Percentiles rank a stretch among this genome's conserved stretches.
Conservation (phyloP, 2,888 invertebrate species). For the Cephus pygmeus region DNA sequence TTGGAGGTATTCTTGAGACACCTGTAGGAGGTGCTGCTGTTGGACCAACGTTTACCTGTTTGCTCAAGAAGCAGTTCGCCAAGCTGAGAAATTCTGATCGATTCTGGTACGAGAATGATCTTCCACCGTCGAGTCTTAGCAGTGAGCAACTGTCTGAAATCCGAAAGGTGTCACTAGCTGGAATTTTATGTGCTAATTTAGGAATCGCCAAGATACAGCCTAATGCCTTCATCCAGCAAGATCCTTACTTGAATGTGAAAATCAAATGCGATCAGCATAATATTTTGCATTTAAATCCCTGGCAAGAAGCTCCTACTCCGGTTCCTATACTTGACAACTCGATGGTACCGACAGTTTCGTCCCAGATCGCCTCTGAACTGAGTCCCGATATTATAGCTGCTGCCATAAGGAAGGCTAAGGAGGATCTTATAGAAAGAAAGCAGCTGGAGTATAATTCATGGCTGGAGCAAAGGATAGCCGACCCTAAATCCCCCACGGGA, state of each 20-base stretch:
- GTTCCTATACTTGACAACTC: constrained; percentile 56
- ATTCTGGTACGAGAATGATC: constrained; percentile 96
- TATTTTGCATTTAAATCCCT: constrained; percentile 75
- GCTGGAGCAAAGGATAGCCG: constrained; percentile 72
- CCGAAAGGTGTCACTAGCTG: constrained; percentile 81
- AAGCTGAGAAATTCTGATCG: constrained; percentile 87
- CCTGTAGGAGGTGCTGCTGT: constrained; percentile 84
- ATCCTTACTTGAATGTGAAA: constrained; percentile 81
- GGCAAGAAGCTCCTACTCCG: constrained; percentile 71
- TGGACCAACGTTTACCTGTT: constrained; percentile 90
- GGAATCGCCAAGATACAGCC: constrained; percentile 81
- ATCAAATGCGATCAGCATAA: constrained; percentile 81
- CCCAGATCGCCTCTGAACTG: constrained; percentile 70
- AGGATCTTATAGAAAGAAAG: constrained; percentile 79
- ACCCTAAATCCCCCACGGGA: constrained; percentile 87
- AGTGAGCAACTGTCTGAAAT: constrained; percentile 84
- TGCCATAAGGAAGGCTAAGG: constrained; percentile 83
- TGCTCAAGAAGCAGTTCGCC: constrained; percentile 85
- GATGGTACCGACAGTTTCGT: constrained; percentile 23
- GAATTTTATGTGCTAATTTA: constrained; percentile 82
- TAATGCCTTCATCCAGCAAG: constrained; percentile 85
- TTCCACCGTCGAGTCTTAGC: constrained; percentile 86
- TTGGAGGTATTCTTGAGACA: constrained; percentile 85
- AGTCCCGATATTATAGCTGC: constrained; percentile 79
- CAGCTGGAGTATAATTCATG: constrained; percentile 86